These are phyloP conservation scores for Dolichotis patagonum DNA, from an alignment of 2,113 vertebrate genomes.

Conservation along the genomic window DNA sequence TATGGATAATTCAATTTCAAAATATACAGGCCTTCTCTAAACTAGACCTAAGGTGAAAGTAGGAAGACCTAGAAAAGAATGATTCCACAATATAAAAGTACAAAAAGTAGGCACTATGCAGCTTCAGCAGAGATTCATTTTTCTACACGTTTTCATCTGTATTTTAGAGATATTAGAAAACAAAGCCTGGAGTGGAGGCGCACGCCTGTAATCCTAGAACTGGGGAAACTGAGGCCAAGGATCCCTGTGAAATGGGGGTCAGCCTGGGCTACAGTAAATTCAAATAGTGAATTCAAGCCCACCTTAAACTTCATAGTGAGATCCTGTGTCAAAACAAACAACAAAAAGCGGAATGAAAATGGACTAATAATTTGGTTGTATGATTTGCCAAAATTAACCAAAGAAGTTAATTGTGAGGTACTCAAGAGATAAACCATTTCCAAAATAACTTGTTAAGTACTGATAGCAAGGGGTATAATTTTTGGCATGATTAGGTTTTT, in stretches of 20 bases:
- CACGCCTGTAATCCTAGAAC: background rate
- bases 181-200: background rate
- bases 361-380: background rate
- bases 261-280: background rate
- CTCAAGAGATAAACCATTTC: conserved; percentile 41
- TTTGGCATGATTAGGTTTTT: background rate
- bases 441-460: conserved; percentile 11
- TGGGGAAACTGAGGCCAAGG: background rate
- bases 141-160: background rate
- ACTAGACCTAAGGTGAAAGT: background rate
- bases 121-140: background rate
- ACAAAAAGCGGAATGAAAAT: background rate
- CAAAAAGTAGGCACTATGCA: too few species aligned
- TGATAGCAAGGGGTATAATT: conserved; percentile 11
- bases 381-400: conserved; percentile 37
- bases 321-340: background rate
- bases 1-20: background rate
- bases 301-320: background rate
- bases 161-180: conserved; percentile 47
- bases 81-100: too few species aligned
- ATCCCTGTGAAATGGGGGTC: background rate
- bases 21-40: background rate
- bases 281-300: background rate
- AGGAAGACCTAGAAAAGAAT: background rate
- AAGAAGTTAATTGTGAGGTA: conserved; percentile 1